Evolutionary conservation across 2,797 vertebrate species (phyloP).

Genomic region (Melanotaenia pygmaea): DNA sequence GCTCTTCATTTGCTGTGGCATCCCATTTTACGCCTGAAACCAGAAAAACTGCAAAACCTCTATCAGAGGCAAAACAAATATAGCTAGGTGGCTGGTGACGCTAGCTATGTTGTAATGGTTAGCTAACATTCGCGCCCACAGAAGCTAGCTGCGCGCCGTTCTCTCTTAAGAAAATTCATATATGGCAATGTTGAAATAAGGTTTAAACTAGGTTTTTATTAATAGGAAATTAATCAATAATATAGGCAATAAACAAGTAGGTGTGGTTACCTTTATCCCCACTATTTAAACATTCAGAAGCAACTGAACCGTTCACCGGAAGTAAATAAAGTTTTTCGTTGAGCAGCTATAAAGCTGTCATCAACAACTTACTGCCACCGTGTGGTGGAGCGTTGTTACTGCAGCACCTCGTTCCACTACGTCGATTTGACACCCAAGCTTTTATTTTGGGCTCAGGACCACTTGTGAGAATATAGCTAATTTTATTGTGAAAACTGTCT

Average conservation of each 20-base stretch:
- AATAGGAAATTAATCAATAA: rapidly evolving
- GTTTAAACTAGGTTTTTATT: neutral
- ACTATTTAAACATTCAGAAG: slow-evolving; percentile 57
- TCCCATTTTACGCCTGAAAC: neutral
- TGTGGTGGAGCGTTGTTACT: slow-evolving; percentile 45
- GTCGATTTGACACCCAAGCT: no score
- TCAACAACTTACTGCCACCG: slow-evolving; percentile 25
- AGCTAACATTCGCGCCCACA: slow-evolving; percentile 40
- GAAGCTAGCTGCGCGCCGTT: slow-evolving; percentile 5
- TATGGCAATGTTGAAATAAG: rapidly evolving
- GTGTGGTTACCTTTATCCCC: slow-evolving; percentile 54
- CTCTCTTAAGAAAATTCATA: neutral
- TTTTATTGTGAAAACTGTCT: neutral
- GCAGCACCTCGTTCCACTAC: neutral
- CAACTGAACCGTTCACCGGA: slow-evolving; percentile 59
- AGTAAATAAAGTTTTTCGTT: slow-evolving; percentile 61
- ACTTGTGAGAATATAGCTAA: neutral
- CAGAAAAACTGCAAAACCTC: neutral
- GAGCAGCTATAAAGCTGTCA: neutral
- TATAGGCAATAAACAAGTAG: neutral
- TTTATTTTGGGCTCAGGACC: neutral
- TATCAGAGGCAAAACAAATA: no score
- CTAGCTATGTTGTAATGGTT: slow-evolving; percentile 4
- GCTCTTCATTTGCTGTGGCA: neutral
- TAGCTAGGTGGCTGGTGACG: slow-evolving; percentile 1